A percentile compares a stretch with the other conserved stretches of the same genome.
Conservation (phyloP, 2,113 vertebrate genomes). For the Cynocephalus volans region DNA sequence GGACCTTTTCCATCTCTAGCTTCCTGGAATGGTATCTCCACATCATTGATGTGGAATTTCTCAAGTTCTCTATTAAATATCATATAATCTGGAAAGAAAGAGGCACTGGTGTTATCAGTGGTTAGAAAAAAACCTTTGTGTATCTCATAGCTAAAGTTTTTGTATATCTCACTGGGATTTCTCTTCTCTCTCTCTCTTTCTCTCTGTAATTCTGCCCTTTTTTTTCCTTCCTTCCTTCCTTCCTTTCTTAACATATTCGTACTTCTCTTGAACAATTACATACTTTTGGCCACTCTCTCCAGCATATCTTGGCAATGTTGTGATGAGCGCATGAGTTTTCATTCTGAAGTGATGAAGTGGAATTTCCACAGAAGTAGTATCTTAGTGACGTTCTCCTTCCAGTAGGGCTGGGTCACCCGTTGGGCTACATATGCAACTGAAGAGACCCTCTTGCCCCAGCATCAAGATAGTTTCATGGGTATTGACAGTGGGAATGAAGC, state of each 20-base stretch:
- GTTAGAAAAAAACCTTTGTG: background rate
- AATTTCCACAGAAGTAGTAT: background rate
- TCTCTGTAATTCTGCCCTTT: rapidly evolving
- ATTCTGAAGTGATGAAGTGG: background rate
- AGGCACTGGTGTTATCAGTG: background rate
- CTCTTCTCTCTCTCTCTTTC: background rate
- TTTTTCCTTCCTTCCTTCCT: too few relatives aligned
- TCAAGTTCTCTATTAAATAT: background rate
- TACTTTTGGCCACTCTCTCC: background rate
- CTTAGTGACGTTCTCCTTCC: background rate
- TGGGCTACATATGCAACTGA: background rate
- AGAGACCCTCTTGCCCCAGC: background rate
- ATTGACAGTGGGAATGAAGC: background rate
- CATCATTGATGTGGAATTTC: background rate
- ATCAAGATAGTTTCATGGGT: background rate
- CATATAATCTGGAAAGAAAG: background rate
- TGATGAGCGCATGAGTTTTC: background rate
- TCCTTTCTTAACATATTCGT: background rate
- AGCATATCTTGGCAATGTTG: background rate
- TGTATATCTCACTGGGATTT: background rate
- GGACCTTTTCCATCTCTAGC: background rate
- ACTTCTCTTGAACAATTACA: background rate
- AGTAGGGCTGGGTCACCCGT: background rate
- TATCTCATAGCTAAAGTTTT: background rate
- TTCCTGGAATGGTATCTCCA: background rate